Evolutionary conservation across 2,113 vertebrate genomes (phyloP), one percentile per base, ranked within the genome.

Genomic region (Perca flavescens): DNA sequence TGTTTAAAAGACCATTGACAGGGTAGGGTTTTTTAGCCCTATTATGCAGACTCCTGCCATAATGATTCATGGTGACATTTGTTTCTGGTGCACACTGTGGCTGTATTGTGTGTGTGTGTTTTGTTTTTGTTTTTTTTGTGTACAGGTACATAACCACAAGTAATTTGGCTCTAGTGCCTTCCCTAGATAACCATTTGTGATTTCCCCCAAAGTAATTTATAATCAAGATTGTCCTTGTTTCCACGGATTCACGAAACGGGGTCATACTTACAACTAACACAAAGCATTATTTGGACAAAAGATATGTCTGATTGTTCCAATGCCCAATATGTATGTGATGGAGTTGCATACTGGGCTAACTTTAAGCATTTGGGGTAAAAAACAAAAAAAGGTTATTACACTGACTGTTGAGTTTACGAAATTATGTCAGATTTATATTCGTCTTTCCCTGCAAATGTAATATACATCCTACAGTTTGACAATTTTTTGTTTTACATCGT

Each of bases 1-100:
- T 80, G n/a, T 82, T 91, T 9, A 72, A 87, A 84, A 88, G 66
- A 70, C 40, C 5, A 2, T 13, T 73, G 71, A 61, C 49, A 56
- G 36, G 43, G 9, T 74, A 64, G 61, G 60, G 34, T 28, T 43
- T 62, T 73, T 46, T 22, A 58, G 50, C n/a, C 22, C 54, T 79
- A 6, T 77, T 80, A 83, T 84, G 70, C 73, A 86, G 68, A 85
- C 64, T 83, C 64, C 19, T 83, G 63, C 50, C 36, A 43, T 56
- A 58, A 62, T 82, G 63, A 49, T 71, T 78, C 43, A 79, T 69
- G 31, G 47, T 58, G 63, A 31, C 50, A 78, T 80, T 79, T 78
- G 67, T 89, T 87, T 80, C 46, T 64, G 68, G 36, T 80, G 75
- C 47, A 74, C 53, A 65, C 43, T 71, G 34, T 74, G 8, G 31